Evolutionary conservation across 2,797 vertebrate species (phyloP).

Genomic region (Lagocephalus sceleratus): DNA sequence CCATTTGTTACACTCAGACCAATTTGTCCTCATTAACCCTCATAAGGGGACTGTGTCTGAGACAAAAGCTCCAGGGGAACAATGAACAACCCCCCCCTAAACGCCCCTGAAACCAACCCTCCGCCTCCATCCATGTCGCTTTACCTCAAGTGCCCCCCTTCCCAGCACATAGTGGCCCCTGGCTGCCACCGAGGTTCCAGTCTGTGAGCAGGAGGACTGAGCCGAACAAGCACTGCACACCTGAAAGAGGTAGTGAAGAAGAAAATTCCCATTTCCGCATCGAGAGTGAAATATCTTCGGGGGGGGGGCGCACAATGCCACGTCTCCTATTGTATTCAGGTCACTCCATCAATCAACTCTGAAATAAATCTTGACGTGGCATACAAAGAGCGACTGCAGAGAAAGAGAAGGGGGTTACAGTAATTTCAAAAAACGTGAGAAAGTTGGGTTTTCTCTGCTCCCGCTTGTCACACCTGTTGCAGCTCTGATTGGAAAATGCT

Average conservation of each 20-base stretch:
- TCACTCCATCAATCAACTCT: slow-evolving; percentile 73
- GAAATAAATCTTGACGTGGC: slow-evolving; percentile 66
- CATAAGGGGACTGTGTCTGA: slow-evolving; percentile 85
- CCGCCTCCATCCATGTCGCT: slow-evolving; percentile 64
- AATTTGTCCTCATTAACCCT: slow-evolving; percentile 97
- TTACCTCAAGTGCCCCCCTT: slow-evolving; percentile 75
- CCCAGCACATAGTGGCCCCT: slow-evolving; percentile 72
- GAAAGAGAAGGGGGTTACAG: slow-evolving; percentile 58
- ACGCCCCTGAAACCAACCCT: slow-evolving; percentile 2
- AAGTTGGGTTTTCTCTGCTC: slow-evolving; percentile 25
- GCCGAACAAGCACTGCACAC: slow-evolving; percentile 64
- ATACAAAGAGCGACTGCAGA: slow-evolving; percentile 54
- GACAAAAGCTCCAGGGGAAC: slow-evolving; percentile 84
- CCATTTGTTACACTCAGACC: slow-evolving; percentile 86
- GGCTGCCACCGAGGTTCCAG: slow-evolving; percentile 64
- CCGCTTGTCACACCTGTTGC: slow-evolving; percentile 31
- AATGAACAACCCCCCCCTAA: slow-evolving; percentile 65
- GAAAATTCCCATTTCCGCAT: slow-evolving; percentile 54
- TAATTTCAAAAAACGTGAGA: slow-evolving; percentile 53
- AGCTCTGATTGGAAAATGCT: slow-evolving; percentile 3
- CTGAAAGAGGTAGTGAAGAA: slow-evolving; percentile 66
- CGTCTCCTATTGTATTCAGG: slow-evolving; percentile 54
- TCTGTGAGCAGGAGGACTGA: slow-evolving; percentile 66
- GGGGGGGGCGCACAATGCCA: slow-evolving; percentile 46
- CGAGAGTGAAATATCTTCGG: slow-evolving; percentile 66